Conservation (phyloP, 2,113 vertebrate species). For the Redunca redunca region DNA sequence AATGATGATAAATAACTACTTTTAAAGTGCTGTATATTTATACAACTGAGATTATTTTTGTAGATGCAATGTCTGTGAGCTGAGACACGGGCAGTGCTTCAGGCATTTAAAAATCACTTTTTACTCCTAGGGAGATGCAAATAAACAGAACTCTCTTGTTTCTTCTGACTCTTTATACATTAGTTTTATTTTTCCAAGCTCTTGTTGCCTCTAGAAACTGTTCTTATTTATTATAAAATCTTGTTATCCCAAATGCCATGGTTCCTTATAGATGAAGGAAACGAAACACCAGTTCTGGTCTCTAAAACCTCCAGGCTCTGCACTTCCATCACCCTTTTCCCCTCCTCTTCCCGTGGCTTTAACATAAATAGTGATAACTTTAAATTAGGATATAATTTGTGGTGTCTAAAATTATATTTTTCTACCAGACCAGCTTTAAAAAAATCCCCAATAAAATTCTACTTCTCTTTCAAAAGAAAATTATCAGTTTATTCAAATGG, state of each 20-base stretch:
- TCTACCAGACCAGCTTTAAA: conserved; percentile 34
- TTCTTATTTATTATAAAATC: conserved; percentile 81
- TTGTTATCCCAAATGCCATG: conserved; percentile 62
- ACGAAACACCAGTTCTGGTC: conserved; percentile 19
- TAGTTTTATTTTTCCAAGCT: conserved; percentile 70
- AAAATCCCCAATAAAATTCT: conserved; percentile 75
- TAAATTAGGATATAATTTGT: conserved; percentile 48
- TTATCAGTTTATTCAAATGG: conserved; percentile 24
- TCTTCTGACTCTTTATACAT: conserved; percentile 38
- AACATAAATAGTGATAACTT: conserved; percentile 55
- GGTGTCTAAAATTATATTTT: conserved; percentile 60
- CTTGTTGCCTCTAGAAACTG: conserved; percentile 59
- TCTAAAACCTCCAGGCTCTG: conserved; percentile 1
- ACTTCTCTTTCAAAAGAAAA: conserved; percentile 60
- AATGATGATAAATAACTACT: conserved; percentile 76
- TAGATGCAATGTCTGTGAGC: conserved; percentile 64
- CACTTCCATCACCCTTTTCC: background rate
- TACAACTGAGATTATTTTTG: conserved; percentile 70
- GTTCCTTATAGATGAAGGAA: conserved; percentile 56
- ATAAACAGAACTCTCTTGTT: conserved; percentile 68
- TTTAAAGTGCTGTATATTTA: conserved; percentile 76
- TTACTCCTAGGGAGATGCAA: conserved; percentile 72
- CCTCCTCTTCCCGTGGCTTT: background rate
- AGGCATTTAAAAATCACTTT: conserved; percentile 65
- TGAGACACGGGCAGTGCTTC: conserved; percentile 63